Percentiles rank a stretch among this genome's conserved stretches.
Evolutionary conservation across 2,113 vertebrate genomes (phyloP).

Genomic region (Seriola aureovittata): DNA sequence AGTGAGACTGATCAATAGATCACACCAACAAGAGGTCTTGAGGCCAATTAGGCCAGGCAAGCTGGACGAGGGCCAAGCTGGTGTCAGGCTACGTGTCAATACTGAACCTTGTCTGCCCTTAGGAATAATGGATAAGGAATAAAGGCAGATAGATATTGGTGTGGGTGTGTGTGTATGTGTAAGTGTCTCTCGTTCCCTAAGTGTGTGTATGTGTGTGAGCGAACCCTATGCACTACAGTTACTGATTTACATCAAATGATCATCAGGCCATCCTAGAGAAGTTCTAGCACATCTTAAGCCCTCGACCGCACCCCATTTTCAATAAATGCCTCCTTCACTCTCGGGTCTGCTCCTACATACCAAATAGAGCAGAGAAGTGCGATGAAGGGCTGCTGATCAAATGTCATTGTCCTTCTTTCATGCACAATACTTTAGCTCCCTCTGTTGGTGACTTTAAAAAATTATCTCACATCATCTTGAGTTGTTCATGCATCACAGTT

Average conservation of each 20-base stretch:
- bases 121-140: slow-evolving; percentile 63
- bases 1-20: slow-evolving; percentile 75
- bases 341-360: slow-evolving; percentile 62
- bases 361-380: slow-evolving; percentile 58
- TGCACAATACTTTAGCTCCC: slow-evolving; percentile 69
- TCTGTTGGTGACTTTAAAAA: slow-evolving; percentile 52
- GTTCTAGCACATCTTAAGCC: slow-evolving; percentile 53
- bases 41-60: slow-evolving; percentile 77
- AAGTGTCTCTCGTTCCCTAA: neutral
- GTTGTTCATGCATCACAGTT: slow-evolving; percentile 17
- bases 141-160: slow-evolving; percentile 42
- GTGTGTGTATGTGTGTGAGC: neutral
- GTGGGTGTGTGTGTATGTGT: neutral
- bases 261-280: slow-evolving; percentile 42
- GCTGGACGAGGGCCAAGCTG: slow-evolving; percentile 48
- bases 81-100: slow-evolving; percentile 70
- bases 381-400: slow-evolving; percentile 62
- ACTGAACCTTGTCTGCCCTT: slow-evolving; percentile 64
- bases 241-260: slow-evolving; percentile 62
- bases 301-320: slow-evolving; percentile 65
- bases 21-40: slow-evolving; percentile 76
- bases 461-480: neutral
- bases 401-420: slow-evolving; percentile 47
- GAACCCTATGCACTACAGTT: neutral
- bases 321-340: slow-evolving; percentile 67